phyloP scores from a whole-genome alignment of 2,888 invertebrate species.

The Drosophila macrothrix region DNA sequence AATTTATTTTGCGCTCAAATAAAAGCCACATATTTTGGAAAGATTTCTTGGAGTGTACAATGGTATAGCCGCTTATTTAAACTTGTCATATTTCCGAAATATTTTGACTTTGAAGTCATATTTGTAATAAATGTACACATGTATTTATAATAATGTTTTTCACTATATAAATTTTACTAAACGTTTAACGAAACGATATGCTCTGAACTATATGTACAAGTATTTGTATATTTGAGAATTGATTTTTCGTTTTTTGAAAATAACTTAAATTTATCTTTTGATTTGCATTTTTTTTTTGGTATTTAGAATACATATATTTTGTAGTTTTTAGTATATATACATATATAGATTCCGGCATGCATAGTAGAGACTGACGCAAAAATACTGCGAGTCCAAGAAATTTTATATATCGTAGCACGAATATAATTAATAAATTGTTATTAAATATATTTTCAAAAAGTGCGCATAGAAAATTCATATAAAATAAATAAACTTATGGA shows the following conservation, averaged over 20 bases:
- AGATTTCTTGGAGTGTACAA: slow-evolving; percentile 24
- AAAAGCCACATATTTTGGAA: slow-evolving; percentile 54
- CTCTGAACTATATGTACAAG: slow-evolving; percentile 22
- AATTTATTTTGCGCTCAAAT: slow-evolving; percentile 67
- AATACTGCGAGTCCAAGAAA: slow-evolving; percentile 25
- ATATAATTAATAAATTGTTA: slow-evolving; percentile 6
- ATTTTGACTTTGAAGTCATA: slow-evolving; percentile 37
- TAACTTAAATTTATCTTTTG: slow-evolving; percentile 8
- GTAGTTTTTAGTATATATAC: slow-evolving; percentile 35
- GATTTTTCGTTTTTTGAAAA: slow-evolving; percentile 5
- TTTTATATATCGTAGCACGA: slow-evolving; percentile 4
- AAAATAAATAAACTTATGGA: slow-evolving; percentile 11
- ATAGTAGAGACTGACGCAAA: slow-evolving; percentile 25
- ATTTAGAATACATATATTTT: slow-evolving; percentile 28
- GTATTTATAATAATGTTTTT: slow-evolving; percentile 28
- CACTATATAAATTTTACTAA: slow-evolving; percentile 61
- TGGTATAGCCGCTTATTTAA: slow-evolving; percentile 3
- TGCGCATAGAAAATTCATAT: slow-evolving; percentile 37
- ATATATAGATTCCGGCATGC: slow-evolving; percentile 4
- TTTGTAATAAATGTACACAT: slow-evolving; percentile 37
- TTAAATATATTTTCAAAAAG: slow-evolving; percentile 34
- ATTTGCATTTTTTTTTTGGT: slow-evolving; percentile 14
- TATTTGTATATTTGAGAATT: slow-evolving; percentile 16
- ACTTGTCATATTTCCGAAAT: slow-evolving; percentile 22
- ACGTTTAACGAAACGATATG: slow-evolving; percentile 72